Evolutionary conservation across 2,888 invertebrate species (phyloP).

Genomic region (Dryobota labecula): DNA sequence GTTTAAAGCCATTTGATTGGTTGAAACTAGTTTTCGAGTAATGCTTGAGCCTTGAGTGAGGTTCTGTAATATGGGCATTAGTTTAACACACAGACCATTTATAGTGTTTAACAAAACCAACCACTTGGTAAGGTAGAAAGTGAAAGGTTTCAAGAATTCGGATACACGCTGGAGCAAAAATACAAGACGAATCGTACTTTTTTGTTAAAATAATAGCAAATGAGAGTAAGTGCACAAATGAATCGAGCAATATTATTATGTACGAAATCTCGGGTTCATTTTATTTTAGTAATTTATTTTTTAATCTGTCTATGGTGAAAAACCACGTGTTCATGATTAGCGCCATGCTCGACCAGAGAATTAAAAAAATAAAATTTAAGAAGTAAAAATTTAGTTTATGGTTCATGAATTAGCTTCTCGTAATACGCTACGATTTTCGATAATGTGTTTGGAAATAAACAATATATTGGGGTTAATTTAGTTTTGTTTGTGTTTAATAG

Average conservation of each 20-base stretch:
- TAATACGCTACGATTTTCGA: slow-evolving; percentile 85
- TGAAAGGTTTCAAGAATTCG: slow-evolving; percentile 34
- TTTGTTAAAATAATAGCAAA: not conserved
- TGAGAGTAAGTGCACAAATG: not conserved
- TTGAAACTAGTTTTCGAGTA: too few species aligned
- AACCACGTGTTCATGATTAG: slow-evolving; percentile 78
- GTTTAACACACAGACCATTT: too few species aligned
- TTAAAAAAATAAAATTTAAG: slow-evolving; percentile 75
- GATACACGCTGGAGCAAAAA: slow-evolving; percentile 23
- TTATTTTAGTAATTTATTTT: not conserved
- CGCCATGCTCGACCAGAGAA: slow-evolving; percentile 57
- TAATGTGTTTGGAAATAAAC: slow-evolving; percentile 90
- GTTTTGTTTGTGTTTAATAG: slow-evolving; percentile 75
- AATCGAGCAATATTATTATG: not conserved
- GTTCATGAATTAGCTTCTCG: slow-evolving; percentile 88
- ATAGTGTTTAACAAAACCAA: not conserved
- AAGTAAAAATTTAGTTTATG: slow-evolving; percentile 82
- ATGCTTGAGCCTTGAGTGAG: too few species aligned
- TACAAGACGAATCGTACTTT: not conserved
- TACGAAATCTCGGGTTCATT: not conserved
- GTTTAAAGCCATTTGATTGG: too few species aligned
- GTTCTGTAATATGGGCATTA: too few species aligned
- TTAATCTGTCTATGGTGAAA: slow-evolving; percentile 72
- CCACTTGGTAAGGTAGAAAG: slow-evolving; percentile 15
- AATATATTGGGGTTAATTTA: slow-evolving; percentile 77